Percentiles rank a stretch among this genome's conserved stretches.
These are phyloP conservation scores for Tupaia tana DNA, from an alignment of 2,113 vertebrate genomes.

Conservation along the genomic window DNA sequence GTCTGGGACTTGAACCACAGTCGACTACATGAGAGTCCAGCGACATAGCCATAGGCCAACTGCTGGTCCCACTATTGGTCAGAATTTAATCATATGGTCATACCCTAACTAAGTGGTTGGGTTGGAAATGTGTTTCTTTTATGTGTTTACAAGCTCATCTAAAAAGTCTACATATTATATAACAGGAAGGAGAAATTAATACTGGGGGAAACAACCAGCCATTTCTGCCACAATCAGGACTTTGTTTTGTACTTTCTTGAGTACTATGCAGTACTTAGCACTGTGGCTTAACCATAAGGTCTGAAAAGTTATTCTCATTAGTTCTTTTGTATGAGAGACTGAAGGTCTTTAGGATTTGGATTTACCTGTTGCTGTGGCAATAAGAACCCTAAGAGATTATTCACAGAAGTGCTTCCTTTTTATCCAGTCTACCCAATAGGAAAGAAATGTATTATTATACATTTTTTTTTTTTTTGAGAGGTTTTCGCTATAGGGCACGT, in stretches of 20 bases:
- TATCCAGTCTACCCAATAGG: neutral
- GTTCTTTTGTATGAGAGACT: neutral
- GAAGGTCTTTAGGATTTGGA: neutral
- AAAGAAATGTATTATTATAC: neutral
- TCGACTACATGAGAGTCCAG: too few relatives aligned
- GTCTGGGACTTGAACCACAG: too few relatives aligned
- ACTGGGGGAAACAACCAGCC: neutral
- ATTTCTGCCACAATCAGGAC: neutral
- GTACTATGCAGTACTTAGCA: neutral
- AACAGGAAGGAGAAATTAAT: neutral
- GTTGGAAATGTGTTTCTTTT: constrained; percentile 9
- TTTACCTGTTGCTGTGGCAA: neutral
- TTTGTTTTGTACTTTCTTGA: neutral
- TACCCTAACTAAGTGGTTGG: neutral
- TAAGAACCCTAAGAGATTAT: neutral
- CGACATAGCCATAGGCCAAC: too few relatives aligned
- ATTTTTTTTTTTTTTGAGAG: too few relatives aligned
- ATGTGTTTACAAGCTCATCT: neutral
- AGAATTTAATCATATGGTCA: neutral
- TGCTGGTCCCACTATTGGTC: neutral
- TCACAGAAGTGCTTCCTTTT: neutral
- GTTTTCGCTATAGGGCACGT: too few relatives aligned
- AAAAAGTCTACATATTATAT: neutral
- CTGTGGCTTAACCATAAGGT: neutral
- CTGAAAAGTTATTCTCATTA: neutral